A percentile compares a stretch with the other conserved stretches of the same genome.
These are phyloP conservation scores for Phalacrocorax pelagicus DNA, from an alignment of 2,113 vertebrate species.

Conservation along the genomic window DNA sequence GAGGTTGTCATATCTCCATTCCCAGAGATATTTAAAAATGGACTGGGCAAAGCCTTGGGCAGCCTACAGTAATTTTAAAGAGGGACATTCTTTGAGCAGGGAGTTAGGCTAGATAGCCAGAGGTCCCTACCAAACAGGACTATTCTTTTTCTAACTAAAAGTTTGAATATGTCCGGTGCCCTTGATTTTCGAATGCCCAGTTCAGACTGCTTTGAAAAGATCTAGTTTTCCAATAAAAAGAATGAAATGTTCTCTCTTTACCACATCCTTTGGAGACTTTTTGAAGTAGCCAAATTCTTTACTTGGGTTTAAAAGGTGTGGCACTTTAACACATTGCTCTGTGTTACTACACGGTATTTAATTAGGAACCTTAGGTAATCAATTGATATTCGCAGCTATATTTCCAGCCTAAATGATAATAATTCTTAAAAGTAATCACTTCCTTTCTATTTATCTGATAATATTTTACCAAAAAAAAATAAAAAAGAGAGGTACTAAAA, in stretches of 20 bases:
- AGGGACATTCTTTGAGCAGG: background rate
- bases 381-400: background rate
- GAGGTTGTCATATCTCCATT: background rate
- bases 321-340: background rate
- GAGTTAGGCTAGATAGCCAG: background rate
- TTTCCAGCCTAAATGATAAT: background rate
- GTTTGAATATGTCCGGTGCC: background rate
- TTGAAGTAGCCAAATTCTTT: background rate
- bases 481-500: background rate
- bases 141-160: background rate
- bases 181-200: background rate
- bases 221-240: background rate
- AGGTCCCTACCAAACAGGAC: background rate
- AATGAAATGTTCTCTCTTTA: background rate
- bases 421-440: background rate
- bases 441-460: background rate
- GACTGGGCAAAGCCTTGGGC: background rate
- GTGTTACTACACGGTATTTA: background rate
- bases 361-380: background rate
- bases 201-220: background rate
- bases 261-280: background rate
- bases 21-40: background rate
- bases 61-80: background rate
- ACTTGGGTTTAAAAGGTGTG: background rate
- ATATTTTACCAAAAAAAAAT: background rate